phyloP scores from a whole-genome alignment of 2,797 vertebrate species.

The Ataeniobius toweri region DNA sequence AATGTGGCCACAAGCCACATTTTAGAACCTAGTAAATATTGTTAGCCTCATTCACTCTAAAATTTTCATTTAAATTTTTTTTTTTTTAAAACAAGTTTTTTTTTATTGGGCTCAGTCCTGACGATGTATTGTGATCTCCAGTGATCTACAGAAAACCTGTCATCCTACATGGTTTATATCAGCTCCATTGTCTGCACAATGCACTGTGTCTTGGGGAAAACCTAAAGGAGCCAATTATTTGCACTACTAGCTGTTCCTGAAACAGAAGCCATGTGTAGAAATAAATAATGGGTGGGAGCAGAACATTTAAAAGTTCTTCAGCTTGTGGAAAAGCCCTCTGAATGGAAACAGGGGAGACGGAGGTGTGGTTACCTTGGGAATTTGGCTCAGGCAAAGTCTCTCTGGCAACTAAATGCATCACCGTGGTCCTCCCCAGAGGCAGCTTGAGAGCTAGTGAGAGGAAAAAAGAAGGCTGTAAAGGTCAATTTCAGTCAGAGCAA shows the following conservation, averaged over 20 bases:
- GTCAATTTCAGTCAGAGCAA: constrained; percentile 43
- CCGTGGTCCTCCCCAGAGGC: constrained; percentile 96
- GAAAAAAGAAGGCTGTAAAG: constrained; percentile 35
- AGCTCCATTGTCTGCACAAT: constrained; percentile 27
- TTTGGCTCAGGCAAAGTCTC: constrained; percentile 98
- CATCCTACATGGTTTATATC: constrained; percentile 41
- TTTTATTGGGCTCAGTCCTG: not conserved
- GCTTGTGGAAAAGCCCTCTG: constrained; percentile 61
- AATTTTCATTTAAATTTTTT: no score
- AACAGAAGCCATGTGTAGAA: constrained; percentile 62
- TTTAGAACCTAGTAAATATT: not conserved
- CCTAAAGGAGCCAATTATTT: constrained; percentile 56
- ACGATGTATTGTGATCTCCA: not conserved
- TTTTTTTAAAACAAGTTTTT: not conserved
- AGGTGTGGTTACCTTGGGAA: constrained; percentile 91
- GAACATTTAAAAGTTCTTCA: constrained; percentile 51
- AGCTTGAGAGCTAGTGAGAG: constrained; percentile 90
- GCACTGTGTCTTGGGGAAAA: constrained; percentile 48
- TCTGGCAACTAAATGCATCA: constrained; percentile 99
- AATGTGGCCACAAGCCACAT: no score
- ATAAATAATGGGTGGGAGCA: constrained; percentile 52
- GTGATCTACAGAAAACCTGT: constrained; percentile 5
- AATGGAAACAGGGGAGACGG: constrained; percentile 38
- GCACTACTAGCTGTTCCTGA: constrained; percentile 55
- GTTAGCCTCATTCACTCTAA: no score